Evolutionary conservation across 2,888 invertebrate species (phyloP), one percentile per base, ranked within the genome.

Genomic region (Digitonthophagus gazella): DNA sequence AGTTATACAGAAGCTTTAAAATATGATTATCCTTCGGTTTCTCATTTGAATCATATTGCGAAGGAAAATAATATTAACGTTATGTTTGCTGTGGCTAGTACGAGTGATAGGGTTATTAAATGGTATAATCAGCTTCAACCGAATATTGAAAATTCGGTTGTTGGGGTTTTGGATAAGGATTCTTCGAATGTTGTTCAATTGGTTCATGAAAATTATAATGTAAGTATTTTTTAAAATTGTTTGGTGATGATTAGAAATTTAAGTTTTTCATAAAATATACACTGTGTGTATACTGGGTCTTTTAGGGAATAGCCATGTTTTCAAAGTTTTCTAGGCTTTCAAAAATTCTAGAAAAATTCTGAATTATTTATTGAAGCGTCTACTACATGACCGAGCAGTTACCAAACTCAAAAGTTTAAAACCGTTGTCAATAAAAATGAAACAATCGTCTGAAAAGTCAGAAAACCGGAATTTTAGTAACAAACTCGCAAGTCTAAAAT

Each of bases 1-100:
- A 81, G 83, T 67, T 91, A 92, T 78, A 44, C 28, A 44, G 85
- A 87, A 72, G 83, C 84, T 18, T 79, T 86, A 8, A 79, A 82
- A 64, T 87, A 88, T 83, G 95, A 95, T 80, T 95, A 95, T 80
- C 95, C 95, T 0, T 93, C 93, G 0, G 86, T 93, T 57, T 88
- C 91, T 28, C 86, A 88, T 76, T 86, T 91, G 22, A 88, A 87
- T 74, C 84, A 85, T 75, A 80, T 86, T 44, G 89, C 92, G 0
- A 86, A 83, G 44, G 86, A 92, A 74, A 86, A 91, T 68, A 89
- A 90, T 73, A 88, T 93, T 56, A 91, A 90, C 80, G 85, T 95
- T 55, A 92, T 95, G 75, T 93, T 94, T 82, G 92, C 92, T 0
- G 89, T 91, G 8, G 86, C 87, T 1, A 74, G 80, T 15, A 64